Percentiles rank a stretch among this genome's conserved stretches.
These are phyloP conservation scores for Columba livia DNA, from an alignment of 2,113 vertebrate genomes.

Conservation along the genomic window DNA sequence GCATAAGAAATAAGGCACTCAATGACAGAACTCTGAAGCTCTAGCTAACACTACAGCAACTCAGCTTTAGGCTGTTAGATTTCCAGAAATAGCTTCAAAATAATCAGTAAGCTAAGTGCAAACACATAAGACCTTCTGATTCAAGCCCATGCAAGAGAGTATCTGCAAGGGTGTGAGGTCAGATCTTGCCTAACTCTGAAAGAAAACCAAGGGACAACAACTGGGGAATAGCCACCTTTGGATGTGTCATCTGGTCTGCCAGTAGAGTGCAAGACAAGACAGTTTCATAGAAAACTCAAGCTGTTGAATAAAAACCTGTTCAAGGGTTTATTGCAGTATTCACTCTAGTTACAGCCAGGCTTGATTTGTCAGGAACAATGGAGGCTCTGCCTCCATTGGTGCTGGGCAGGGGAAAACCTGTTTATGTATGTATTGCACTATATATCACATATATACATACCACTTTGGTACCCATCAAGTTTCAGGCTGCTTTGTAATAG, in stretches of 20 bases:
- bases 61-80: neutral
- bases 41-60: neutral
- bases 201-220: neutral
- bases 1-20: neutral
- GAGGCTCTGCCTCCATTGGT: neutral
- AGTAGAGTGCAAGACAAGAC: neutral
- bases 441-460: neutral
- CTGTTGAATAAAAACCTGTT: neutral
- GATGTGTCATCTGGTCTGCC: neutral
- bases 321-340: neutral
- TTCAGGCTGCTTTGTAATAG: neutral
- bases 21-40: neutral
- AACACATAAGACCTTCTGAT: neutral
- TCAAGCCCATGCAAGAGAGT: neutral
- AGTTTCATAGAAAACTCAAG: neutral
- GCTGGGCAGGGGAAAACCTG: neutral
- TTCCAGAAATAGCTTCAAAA: neutral
- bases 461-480: neutral
- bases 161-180: neutral
- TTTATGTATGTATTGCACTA: neutral
- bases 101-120: neutral
- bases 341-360: neutral
- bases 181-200: slow-evolving; percentile 3
- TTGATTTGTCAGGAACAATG: neutral
- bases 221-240: neutral